Percentiles rank a stretch among this genome's conserved stretches.
These are phyloP conservation scores for Trichogramma pretiosum DNA, from an alignment of 1,140 invertebrate species.

Conservation along the genomic window DNA sequence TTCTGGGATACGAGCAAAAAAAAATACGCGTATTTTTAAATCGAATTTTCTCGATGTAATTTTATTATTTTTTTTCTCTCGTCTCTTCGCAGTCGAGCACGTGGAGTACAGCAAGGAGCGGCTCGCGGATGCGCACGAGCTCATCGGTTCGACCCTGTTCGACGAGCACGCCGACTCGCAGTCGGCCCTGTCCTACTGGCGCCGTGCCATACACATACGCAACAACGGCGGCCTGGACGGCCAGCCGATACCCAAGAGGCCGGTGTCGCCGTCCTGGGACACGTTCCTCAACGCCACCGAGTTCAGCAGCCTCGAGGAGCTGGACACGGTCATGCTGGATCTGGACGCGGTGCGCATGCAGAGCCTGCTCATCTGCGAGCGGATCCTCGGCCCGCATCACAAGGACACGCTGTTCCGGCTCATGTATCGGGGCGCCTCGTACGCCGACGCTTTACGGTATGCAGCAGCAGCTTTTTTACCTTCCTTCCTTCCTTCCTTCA, in stretches of 20 bases:
- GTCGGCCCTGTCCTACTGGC: constrained; percentile 58
- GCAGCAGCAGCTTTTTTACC: too few relatives aligned
- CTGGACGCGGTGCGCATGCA: constrained; percentile 75
- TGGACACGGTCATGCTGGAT: constrained; percentile 63
- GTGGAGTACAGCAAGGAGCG: constrained; percentile 55
- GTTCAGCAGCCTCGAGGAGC: constrained; percentile 61
- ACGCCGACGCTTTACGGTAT: constrained; percentile 66
- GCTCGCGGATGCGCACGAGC: constrained; percentile 73
- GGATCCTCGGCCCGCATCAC: constrained; percentile 70
- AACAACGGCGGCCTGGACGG: constrained; percentile 28
- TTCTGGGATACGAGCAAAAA: too few relatives aligned
- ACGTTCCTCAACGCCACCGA: constrained; percentile 60
- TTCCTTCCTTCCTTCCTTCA: too few relatives aligned
- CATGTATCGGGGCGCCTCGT: constrained; percentile 71
- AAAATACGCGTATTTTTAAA: too few relatives aligned
- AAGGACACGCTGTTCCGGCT: constrained; percentile 77
- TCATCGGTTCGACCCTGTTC: constrained; percentile 75
- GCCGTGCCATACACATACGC: constrained; percentile 53
- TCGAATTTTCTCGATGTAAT: too few relatives aligned
- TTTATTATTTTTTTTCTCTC: too few relatives aligned
- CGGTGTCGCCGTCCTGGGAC: constrained; percentile 47
- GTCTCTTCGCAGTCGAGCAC: constrained; percentile 34
- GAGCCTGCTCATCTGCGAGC: constrained; percentile 71
- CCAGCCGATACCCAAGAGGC: constrained; percentile 46
- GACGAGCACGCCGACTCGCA: constrained; percentile 72